Evolutionary conservation across 2,888 invertebrate genomes (phyloP).

Genomic region (Drosophila aldrichi): DNA sequence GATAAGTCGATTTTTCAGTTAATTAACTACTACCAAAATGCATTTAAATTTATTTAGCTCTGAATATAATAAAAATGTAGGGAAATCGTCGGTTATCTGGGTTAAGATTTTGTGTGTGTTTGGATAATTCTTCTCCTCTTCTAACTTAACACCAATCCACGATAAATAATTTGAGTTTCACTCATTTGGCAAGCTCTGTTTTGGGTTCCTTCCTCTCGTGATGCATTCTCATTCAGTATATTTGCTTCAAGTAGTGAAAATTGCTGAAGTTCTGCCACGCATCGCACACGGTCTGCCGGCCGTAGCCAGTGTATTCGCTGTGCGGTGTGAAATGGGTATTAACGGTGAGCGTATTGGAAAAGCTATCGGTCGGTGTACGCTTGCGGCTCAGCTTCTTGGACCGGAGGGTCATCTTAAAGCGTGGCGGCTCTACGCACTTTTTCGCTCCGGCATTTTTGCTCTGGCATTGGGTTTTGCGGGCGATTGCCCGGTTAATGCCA

Average conservation of each 20-base stretch:
- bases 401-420: not conserved
- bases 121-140: not conserved
- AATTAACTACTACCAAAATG: not conserved
- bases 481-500: conserved; percentile 19
- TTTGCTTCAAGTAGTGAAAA: conserved; percentile 6
- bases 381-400: not conserved
- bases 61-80: not conserved
- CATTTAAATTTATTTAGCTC: not conserved
- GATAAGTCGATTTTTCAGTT: not conserved
- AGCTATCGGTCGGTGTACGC: conserved; percentile 28
- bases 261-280: conserved; percentile 34
- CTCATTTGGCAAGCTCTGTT: not conserved
- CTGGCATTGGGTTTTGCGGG: conserved; percentile 4
- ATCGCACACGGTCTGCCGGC: conserved; percentile 29
- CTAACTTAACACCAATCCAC: not conserved
- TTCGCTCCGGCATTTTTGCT: not conserved
- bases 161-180: not conserved
- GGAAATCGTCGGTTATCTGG: not conserved
- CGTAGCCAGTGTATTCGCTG: conserved; percentile 45
- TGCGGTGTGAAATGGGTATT: conserved; percentile 18
- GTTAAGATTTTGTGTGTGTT: not conserved
- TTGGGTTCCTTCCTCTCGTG: not conserved
- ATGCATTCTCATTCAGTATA: not conserved
- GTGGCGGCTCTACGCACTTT: conserved; percentile 29
- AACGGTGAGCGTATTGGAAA: conserved; percentile 27